Evolutionary conservation across 2,888 invertebrate species (phyloP), one percentile per base, ranked within the genome.

Genomic region (Amblyjoppa fuscipennis): DNA sequence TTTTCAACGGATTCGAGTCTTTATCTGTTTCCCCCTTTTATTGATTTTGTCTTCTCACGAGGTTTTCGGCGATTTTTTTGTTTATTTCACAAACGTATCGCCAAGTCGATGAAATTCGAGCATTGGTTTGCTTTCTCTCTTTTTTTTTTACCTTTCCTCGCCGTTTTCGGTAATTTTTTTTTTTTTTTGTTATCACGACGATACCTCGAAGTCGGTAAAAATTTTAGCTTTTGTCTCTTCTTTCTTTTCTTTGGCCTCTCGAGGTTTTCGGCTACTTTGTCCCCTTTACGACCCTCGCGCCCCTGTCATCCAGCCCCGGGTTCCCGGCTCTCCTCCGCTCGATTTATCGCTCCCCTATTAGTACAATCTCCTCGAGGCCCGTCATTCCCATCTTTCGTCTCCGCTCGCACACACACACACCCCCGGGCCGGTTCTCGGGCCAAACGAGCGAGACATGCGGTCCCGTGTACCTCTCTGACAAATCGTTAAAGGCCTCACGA

Each of bases 401-500:
- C 9, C 9, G 20, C 56, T 9, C 49, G 11, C 20, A 20, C 20
- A 20, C 20, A 20, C 28, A 28, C 49, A 7, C 28, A 28, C 59
- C 28, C 20, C 59, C 20, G 11, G 45, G 45, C 45, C 11, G 13
- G 11, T 59, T 56, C 28, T 56, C 20, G n/a, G 73, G 16, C 13
- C 25, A 61, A 74, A 59, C 38, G 45, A 74, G 59, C 38, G 45
- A 25, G 41, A 59, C 74, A 2, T 74, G 64, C 16, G 25, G 28
- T 6, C 41, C 41, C 61, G 61, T 11, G 20, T 64, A 7, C 31
- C 31, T 28, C 31, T n/a, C n/a, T 49, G 74, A 61, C 61, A 75
- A 64, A 75, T 75, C n/a, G 28, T n/a, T 11, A 75, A 49, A 45
- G 49, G 9, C n/a, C 61, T 49, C 61, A 45, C 45, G 45, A 28